A percentile compares a stretch with the other conserved stretches of the same genome.
Evolutionary conservation across 1,140 invertebrate genomes (phyloP).

Genomic region (Papilio dardanus): DNA sequence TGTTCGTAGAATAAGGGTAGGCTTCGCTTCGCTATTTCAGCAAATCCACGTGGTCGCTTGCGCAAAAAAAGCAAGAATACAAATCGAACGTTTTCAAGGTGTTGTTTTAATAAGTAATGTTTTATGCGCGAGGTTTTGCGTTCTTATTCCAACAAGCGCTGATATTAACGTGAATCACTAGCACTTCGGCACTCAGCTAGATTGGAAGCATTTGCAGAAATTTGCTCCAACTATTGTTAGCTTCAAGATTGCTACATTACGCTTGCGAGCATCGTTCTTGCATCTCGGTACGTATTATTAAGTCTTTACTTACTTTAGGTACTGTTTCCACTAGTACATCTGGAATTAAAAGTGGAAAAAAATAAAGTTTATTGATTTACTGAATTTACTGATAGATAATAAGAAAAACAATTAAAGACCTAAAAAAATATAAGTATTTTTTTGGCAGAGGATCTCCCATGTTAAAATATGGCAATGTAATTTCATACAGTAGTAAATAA

Average conservation of each 20-base stretch:
- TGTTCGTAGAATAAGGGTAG: too few relatives aligned
- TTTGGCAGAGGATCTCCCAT: too few relatives aligned
- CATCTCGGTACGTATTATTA: slow-evolving; percentile 14
- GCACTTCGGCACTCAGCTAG: slow-evolving; percentile 14
- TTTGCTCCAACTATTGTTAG: slow-evolving; percentile 25
- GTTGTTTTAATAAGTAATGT: slow-evolving; percentile 4
- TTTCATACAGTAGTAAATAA: too few relatives aligned
- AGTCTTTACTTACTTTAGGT: slow-evolving; percentile 3
- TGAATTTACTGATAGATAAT: too few relatives aligned
- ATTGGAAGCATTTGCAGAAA: slow-evolving; percentile 35
- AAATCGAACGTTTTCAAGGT: neutral
- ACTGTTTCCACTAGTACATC: neutral
- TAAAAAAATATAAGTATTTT: too few relatives aligned
- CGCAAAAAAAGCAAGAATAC: neutral
- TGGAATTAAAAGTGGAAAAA: neutral
- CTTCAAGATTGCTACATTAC: slow-evolving; percentile 34
- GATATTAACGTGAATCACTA: slow-evolving; percentile 16
- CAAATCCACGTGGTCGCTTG: too few relatives aligned
- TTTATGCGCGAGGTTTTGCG: neutral
- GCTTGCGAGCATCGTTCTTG: slow-evolving; percentile 12
- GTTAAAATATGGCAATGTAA: too few relatives aligned
- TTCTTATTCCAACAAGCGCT: slow-evolving; percentile 1
- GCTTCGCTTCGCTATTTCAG: too few relatives aligned
- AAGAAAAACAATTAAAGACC: too few relatives aligned
- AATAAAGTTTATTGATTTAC: neutral